phyloP scores from a whole-genome alignment of 2,888 invertebrate genomes.

The Ypsolopha scabrella region DNA sequence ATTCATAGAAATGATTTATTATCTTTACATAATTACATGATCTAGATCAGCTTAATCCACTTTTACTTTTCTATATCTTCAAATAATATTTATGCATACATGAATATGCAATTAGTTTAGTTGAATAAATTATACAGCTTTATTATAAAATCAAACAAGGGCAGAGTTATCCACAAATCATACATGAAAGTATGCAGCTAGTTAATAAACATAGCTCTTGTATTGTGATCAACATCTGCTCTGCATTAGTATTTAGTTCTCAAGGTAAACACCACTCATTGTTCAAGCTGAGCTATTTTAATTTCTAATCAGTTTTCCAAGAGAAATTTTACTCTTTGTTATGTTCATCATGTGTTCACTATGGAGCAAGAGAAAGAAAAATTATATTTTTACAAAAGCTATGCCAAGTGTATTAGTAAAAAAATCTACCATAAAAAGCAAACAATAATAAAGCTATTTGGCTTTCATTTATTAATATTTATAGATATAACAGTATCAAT shows the following conservation, averaged over 20 bases:
- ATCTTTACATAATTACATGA: background rate
- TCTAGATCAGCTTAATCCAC: background rate
- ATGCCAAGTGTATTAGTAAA: no score
- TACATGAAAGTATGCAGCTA: background rate
- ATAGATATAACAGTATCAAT: no score
- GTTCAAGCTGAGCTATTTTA: slow-evolving; percentile 2
- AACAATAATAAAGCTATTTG: no score
- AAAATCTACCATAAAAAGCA: no score
- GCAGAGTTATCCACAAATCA: no score
- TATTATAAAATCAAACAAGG: no score
- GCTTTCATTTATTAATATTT: no score
- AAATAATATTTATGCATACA: background rate
- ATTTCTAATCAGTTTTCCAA: slow-evolving; percentile 4
- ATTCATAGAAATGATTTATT: background rate
- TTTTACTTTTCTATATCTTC: background rate
- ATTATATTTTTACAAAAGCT: no score
- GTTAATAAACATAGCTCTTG: background rate
- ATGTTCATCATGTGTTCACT: background rate
- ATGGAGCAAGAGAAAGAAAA: no score
- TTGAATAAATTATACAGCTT: no score
- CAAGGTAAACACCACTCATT: slow-evolving; percentile 1
- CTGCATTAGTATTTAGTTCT: slow-evolving; percentile 1
- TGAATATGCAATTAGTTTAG: background rate
- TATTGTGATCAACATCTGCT: slow-evolving; percentile 1
- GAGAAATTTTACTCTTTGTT: background rate